These are phyloP conservation scores for rabbit (Oryctolagus cuniculus) DNA, from an alignment of 2,113 vertebrate genomes.

Conservation along the genomic window mOryCun1.1 NC_091441.1:49221001-49221500, in stretches of 20 bases:
- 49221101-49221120: slow-evolving; percentile 21
- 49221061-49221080: slow-evolving; percentile 23
- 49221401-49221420: neutral
- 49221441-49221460: neutral
- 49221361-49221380: neutral
- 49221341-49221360: neutral
- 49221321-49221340: slow-evolving; percentile 15
- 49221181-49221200: neutral
- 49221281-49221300: neutral
- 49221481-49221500: neutral
- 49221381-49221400: neutral
- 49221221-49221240: neutral
- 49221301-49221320: neutral
- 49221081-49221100: slow-evolving; percentile 41
- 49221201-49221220: neutral
- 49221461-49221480: neutral
- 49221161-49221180: slow-evolving; percentile 26
- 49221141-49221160: neutral
- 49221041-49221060: slow-evolving; percentile 34
- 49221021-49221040: slow-evolving; percentile 18
- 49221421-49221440: neutral
- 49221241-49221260: neutral
- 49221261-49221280: neutral
- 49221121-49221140: neutral
- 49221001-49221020: slow-evolving; percentile 50